phyloP scores from a whole-genome alignment of 2,888 invertebrate species.

The Xanthia icteritia region DNA sequence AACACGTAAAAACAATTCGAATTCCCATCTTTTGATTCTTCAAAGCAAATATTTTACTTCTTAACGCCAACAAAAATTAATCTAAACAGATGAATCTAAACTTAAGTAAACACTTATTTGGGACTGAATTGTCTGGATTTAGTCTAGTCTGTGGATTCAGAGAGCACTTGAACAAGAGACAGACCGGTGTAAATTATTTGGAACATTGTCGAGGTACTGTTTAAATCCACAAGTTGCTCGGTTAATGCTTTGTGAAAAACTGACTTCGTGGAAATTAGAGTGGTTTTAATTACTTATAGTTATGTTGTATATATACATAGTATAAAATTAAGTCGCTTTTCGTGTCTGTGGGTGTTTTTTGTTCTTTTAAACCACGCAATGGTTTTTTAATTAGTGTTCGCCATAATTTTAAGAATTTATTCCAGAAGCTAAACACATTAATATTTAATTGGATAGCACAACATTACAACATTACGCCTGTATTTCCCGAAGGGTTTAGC shows the following conservation, averaged over 20 bases:
- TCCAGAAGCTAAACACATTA: background rate
- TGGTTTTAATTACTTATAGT: background rate
- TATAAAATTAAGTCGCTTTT: background rate
- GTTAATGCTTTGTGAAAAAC: constrained; percentile 4
- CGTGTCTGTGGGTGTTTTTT: background rate
- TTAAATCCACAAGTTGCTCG: constrained; percentile 11
- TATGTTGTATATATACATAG: background rate
- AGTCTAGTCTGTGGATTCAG: constrained; percentile 10
- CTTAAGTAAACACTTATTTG: constrained; percentile 41
- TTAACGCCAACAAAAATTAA: background rate
- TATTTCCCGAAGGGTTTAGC: no score
- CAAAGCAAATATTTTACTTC: background rate
- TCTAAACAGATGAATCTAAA: constrained; percentile 9
- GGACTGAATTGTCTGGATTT: constrained; percentile 24
- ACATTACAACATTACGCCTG: no score
- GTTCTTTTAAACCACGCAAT: background rate
- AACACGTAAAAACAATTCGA: background rate
- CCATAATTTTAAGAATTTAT: background rate
- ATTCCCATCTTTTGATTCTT: background rate
- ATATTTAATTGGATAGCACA: no score
- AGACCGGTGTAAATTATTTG: constrained; percentile 12
- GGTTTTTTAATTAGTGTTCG: background rate
- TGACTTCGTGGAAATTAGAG: background rate
- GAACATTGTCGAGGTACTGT: background rate
- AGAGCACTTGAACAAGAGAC: constrained; percentile 14